phyloP scores from a whole-genome alignment of 1,140 invertebrate species.

The Drosophila azteca region DNA sequence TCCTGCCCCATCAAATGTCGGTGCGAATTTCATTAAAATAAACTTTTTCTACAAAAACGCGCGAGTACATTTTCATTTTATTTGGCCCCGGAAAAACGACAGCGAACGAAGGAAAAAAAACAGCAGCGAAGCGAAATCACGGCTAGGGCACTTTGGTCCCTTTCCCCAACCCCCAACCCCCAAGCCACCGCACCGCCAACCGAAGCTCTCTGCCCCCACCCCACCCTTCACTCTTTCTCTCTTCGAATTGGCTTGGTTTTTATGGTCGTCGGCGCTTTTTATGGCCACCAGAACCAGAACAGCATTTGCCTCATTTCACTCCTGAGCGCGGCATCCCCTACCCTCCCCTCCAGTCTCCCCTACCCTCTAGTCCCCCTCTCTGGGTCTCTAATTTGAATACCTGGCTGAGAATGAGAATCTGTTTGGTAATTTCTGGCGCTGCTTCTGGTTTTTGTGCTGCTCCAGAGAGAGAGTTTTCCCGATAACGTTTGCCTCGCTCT shows the following conservation, averaged over 20 bases:
- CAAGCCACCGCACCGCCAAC: not conserved
- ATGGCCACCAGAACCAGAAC: conserved; percentile 48
- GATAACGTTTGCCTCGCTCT: conserved; percentile 73
- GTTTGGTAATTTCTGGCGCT: conserved; percentile 36
- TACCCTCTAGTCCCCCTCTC: no score
- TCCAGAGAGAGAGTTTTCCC: conserved; percentile 14
- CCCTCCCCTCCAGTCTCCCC: no score
- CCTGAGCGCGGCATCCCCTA: conserved; percentile 25
- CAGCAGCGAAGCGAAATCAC: conserved; percentile 63
- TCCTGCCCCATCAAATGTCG: conserved; percentile 68
- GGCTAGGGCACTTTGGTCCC: conserved; percentile 61
- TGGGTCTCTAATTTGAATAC: conserved; percentile 76
- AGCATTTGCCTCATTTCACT: conserved; percentile 72
- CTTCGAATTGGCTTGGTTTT: conserved; percentile 60
- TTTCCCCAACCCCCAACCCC: not conserved
- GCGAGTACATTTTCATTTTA: conserved; percentile 80
- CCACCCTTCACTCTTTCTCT: not conserved
- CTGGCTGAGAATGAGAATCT: conserved; percentile 51
- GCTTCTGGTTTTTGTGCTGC: not conserved
- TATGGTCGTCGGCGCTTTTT: conserved; percentile 73
- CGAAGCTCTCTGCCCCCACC: not conserved
- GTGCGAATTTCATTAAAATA: conserved; percentile 81
- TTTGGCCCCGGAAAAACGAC: conserved; percentile 46
- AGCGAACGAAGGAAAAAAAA: conserved; percentile 24
- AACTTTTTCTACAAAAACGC: conserved; percentile 68